Percentiles rank a stretch among this genome's conserved stretches.
Conservation (phyloP, 2,113 vertebrate genomes). For the Azemiops feae region DNA sequence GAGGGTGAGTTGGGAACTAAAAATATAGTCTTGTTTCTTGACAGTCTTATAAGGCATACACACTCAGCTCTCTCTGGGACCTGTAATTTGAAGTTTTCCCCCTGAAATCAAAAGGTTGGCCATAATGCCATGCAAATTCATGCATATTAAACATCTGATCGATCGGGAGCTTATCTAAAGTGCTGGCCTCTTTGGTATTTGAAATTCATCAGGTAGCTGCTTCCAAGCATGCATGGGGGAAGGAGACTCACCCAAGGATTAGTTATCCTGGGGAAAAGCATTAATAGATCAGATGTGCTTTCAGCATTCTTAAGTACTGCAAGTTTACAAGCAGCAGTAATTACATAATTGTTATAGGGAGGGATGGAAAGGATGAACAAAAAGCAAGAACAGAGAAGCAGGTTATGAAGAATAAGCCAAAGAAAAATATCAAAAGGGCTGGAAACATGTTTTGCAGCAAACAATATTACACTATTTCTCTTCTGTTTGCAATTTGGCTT, state of each 20-base stretch:
- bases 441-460: slow-evolving; percentile 9
- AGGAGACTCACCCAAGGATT: slow-evolving; percentile 34
- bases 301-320: slow-evolving; percentile 24
- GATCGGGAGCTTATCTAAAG: slow-evolving; percentile 40
- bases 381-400: slow-evolving; percentile 35
- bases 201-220: slow-evolving; percentile 53
- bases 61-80: slow-evolving; percentile 12
- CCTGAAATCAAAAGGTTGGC: slow-evolving; percentile 8
- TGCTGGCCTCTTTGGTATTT: slow-evolving; percentile 39
- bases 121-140: slow-evolving; percentile 38
- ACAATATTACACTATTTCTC: neutral
- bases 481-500: neutral
- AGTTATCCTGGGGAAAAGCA: slow-evolving; percentile 35
- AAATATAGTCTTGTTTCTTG: neutral
- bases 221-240: slow-evolving; percentile 36
- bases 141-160: slow-evolving; percentile 48
- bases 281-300: slow-evolving; percentile 41
- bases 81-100: neutral
- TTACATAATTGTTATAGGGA: slow-evolving; percentile 19
- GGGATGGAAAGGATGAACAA: neutral
- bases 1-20: neutral
- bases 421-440: neutral
- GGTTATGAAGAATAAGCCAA: slow-evolving; percentile 24
- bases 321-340: neutral
- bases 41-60: neutral